Conservation (phyloP, 2,888 invertebrate species). For the Phlogophora meticulosa region DNA sequence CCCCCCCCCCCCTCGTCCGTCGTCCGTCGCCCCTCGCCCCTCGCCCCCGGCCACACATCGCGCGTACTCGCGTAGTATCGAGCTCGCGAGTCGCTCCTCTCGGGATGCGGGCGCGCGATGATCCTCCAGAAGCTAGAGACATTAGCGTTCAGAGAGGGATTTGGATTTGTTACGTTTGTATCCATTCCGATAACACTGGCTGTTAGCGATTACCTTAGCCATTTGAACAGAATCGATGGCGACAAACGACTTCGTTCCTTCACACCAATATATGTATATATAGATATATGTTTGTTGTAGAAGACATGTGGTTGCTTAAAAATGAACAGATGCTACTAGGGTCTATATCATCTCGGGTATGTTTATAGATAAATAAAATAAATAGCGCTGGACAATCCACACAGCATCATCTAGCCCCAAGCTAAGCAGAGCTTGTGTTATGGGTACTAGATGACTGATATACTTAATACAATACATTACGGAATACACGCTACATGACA, state of each 20-base stretch:
- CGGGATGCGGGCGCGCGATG: background rate
- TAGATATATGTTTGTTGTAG: too few relatives aligned
- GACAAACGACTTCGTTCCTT: background rate
- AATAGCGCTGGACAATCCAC: too few relatives aligned
- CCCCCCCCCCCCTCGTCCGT: too few relatives aligned
- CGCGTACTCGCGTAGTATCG: background rate
- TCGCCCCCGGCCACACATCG: background rate
- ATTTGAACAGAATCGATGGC: background rate
- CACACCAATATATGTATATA: background rate
- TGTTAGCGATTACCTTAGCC: background rate
- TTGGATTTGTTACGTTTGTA: constrained; percentile 1
- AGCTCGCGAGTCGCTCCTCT: background rate
- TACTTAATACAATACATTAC: too few relatives aligned
- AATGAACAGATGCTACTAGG: background rate
- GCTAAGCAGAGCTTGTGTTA: too few relatives aligned
- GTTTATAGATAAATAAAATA: background rate
- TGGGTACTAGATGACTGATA: too few relatives aligned
- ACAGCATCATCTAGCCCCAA: too few relatives aligned
- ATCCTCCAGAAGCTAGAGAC: background rate
- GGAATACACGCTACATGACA: too few relatives aligned
- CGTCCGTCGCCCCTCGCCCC: too few relatives aligned
- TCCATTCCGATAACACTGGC: constrained; percentile 9
- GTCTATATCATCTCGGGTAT: background rate
- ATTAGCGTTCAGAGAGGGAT: constrained; percentile 15
- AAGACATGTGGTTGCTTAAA: background rate